Percentiles rank a stretch among this genome's conserved stretches.
Conservation (phyloP, 1,140 invertebrate species). For the Popillia japonica region DNA sequence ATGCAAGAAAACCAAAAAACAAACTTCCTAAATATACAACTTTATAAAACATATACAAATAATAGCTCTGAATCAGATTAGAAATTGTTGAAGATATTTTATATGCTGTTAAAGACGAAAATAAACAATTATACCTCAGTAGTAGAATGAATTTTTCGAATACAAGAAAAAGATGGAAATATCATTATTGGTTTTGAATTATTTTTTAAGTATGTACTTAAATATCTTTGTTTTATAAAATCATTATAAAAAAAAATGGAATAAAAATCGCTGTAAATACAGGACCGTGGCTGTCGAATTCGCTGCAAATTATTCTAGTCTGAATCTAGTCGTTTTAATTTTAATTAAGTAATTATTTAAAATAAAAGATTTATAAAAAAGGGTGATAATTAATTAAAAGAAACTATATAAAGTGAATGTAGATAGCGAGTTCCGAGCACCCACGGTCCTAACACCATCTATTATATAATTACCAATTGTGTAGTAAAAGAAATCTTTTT, state of each 20-base stretch:
- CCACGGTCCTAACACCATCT: conserved; percentile 42
- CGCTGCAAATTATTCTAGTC: conserved; percentile 44
- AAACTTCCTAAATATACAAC: conserved; percentile 41
- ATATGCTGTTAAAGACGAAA: conserved; percentile 47
- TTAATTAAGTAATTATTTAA: too few species aligned
- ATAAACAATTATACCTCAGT: conserved; percentile 45
- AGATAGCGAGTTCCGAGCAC: neutral
- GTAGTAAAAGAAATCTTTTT: conserved; percentile 50
- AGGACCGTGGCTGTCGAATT: conserved; percentile 36
- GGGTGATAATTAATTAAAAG: conserved; percentile 50
- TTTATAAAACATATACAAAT: too few species aligned
- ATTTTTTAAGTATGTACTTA: neutral
- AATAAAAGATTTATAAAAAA: conserved; percentile 47
- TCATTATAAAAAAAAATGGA: conserved; percentile 1
- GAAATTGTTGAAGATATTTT: conserved; percentile 46
- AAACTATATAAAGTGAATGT: conserved; percentile 40
- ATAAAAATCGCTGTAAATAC: conserved; percentile 42
- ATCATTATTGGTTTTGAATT: conserved; percentile 1
- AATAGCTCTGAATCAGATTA: conserved; percentile 42
- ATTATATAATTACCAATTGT: conserved; percentile 43
- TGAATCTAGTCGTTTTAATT: conserved; percentile 49
- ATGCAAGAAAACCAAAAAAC: neutral
- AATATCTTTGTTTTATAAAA: neutral
- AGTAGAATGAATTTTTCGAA: conserved; percentile 6
- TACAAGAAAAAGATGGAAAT: neutral